Conservation (phyloP, 1,140 invertebrate species). For the Acromyrmex charruanus region DNA sequence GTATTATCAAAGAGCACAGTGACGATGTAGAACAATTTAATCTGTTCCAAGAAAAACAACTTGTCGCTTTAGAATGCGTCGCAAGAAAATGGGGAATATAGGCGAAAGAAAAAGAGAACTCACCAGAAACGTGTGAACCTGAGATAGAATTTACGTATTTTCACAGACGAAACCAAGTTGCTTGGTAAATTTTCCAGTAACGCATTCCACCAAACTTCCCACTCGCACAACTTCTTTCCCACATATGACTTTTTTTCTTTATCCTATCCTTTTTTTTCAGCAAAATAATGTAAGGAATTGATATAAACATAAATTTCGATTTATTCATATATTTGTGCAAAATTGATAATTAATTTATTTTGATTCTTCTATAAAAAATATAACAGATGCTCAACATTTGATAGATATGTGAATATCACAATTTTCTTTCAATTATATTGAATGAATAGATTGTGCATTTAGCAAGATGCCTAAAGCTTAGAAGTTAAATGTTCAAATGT, state of each 20-base stretch:
- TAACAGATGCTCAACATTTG: not conserved
- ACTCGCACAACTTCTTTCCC: not conserved
- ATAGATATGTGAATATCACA: not conserved
- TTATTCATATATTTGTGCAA: not conserved
- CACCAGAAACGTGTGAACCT: constrained; percentile 24
- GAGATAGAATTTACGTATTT: constrained; percentile 45
- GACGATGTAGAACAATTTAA: constrained; percentile 42
- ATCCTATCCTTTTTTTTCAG: constrained; percentile 1
- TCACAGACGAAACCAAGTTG: constrained; percentile 37
- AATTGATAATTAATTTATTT: constrained; percentile 1
- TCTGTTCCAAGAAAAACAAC: constrained; percentile 32
- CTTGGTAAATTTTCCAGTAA: constrained; percentile 46
- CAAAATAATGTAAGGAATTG: not conserved
- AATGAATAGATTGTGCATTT: not conserved
- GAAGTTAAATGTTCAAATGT: constrained; percentile 47
- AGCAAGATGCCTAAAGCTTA: not conserved
- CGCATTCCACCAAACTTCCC: constrained; percentile 40
- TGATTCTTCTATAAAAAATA: constrained; percentile 14
- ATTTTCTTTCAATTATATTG: not conserved
- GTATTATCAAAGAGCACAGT: constrained; percentile 10
- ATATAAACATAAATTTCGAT: not conserved
- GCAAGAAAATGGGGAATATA: constrained; percentile 21
- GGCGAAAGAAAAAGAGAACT: constrained; percentile 36
- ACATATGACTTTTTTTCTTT: not conserved
- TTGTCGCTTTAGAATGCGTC: constrained; percentile 22